Evolutionary conservation across 2,113 vertebrate species (phyloP), one percentile per base, ranked within the genome.

Genomic region (Dascyllus trimaculatus): DNA sequence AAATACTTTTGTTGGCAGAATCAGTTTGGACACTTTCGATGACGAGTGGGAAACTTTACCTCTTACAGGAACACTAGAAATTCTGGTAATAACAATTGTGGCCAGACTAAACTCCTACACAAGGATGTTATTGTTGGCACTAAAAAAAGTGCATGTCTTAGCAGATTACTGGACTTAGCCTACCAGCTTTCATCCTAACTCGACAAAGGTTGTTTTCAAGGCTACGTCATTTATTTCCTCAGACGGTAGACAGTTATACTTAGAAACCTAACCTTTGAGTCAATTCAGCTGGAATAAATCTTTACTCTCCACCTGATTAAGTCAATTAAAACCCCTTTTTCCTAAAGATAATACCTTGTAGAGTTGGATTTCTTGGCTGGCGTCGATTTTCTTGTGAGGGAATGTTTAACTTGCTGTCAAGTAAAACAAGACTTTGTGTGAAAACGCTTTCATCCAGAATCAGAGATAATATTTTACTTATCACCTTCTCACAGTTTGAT

Each of bases 91-190:
- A 62, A 73, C 64, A 53, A 68, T 67, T 29, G 24, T 62, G 73
- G 25, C 21, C 70, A 68, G 29, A 65, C 57, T 82, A 63, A 77
- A 29, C 58, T 68, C 56, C 66, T 80, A 57, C 48, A 79, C 60
- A 85, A 66, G 80, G 76, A 89, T 75, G 80, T 89, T 91, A 82
- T 92, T 90, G 78, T 93, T 91, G 87, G 91, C 84, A 78, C 66
- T 69, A 58, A 76, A 81, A 80, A 77, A 82, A 77, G 56, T 49
- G 11, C 56, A 61, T 45, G 63, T 84, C 49, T 80, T 75, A 80
- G 83, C 58, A 85, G 81, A 85, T 89, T 87, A 83, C 62, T 84
- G 80, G 83, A 92, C 69, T 82, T 53, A 46, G 70, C 62, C 80
- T 71, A 72, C 57, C 22, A 63, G 82, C 46, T 75, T 85, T 57